Evolutionary conservation across 2,888 invertebrate species (phyloP), one percentile per base, ranked within the genome.

Genomic region (Epinotia demarniana): DNA sequence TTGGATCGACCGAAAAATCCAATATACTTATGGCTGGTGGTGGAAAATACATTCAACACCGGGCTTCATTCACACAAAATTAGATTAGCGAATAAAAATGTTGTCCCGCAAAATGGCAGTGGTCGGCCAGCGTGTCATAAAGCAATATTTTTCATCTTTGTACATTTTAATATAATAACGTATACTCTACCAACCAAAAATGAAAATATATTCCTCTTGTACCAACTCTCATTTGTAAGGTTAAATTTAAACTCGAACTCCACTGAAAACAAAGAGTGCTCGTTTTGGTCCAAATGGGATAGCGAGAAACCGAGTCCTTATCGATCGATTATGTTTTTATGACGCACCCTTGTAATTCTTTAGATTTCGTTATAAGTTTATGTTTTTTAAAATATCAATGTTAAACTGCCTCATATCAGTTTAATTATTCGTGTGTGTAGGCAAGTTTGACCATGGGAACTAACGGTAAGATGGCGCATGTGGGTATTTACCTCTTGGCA

Each of bases 381-480:
- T n/a, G 3, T 0, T 46, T 5, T 43, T 62, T 62, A 39, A 43
- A 62, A 39, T 39, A 33, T 33, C 39, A 62, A 33, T 5, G 5
- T 27, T 27, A 3, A 8, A 33, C 39, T 5, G 16, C 0, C 8
- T n/a, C 6, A 58, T 58, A n/a, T n/a, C n/a, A n/a, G n/a, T 58
- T 3, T 19, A 23, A 58, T 23, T 12, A 49, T 64, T 46, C 23
- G 16, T 23, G 13, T 8, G 23, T 39, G 9, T 9, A 9, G 39
- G 4, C 19, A 19, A 49, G 43, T 64, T 19, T 49, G 67, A 57
- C 71, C 77, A 73, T 72, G 60, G 73, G 61, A 43, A 63, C 46
- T 77, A 80, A 81, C 79, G 79, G 81, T 79, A 78, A 67, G 64
- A 62, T 72, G 69, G 55, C 72, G 73, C 71, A 55, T 72, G 76